Evolutionary conservation across 2,888 invertebrate genomes (phyloP), one percentile per base, ranked within the genome.

Genomic region (Sinhomidia bicolor): DNA sequence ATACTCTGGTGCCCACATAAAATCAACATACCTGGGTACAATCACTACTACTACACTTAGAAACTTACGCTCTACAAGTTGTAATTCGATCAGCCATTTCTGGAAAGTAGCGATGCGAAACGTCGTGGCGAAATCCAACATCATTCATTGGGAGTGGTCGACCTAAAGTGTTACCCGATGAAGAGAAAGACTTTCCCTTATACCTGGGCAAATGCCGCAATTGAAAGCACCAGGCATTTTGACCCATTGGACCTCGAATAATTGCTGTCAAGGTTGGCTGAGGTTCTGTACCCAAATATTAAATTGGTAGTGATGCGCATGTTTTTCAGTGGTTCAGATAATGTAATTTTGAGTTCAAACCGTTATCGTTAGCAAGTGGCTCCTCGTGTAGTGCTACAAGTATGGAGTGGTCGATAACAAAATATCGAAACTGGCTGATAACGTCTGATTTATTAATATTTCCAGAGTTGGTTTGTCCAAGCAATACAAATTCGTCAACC

Each of bases 141-240:
- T 96, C 96, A 90, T 96, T 95, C 94, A 96, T 95, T 0, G 97
- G 96, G 62, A 97, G 94, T 0, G 97, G 97, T 76, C 97, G 94
- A 78, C 96, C 96, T 23, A 95, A 94, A 91, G 95, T 96, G 0
- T 95, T 95, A n/a, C 92, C 93, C 26, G 91, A 91, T 1, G 91
- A 86, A 6, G 90, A 89, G 79, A 91, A 92, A 14, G 91, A 91
- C 78, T 92, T 91, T 2, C 96, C 96, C 92, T 97, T 96, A 93
- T 96, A 96, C 54, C 98, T 95, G 0, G 99, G 98, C 88, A 98
- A 95, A 93, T 98, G 98, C 54, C 98, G 95, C 83, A 97, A 94
- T 93, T 97, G 96, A 95, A 98, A 95, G 9, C 97, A 97, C 99
- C 99, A 99, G 23, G 98, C 98, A 94, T 98, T 97, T 5, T 99